Conservation (phyloP, 2,113 vertebrate genomes). For the Corythornis madagascariensis region DNA sequence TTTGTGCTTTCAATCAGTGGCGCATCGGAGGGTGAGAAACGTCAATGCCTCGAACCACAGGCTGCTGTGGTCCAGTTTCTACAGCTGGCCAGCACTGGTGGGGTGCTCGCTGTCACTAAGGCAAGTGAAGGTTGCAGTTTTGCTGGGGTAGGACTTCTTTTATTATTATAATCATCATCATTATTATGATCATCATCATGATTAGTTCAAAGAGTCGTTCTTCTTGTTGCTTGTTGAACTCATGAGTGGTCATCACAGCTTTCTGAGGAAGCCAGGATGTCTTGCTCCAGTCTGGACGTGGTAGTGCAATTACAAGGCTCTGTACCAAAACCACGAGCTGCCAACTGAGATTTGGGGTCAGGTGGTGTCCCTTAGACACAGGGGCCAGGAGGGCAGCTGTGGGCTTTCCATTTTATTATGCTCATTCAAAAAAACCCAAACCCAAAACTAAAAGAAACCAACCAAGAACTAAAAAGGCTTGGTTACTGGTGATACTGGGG, state of each 20-base stretch:
- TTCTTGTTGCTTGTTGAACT: background rate
- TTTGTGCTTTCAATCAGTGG: slow-evolving; percentile 66
- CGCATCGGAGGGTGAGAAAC: background rate
- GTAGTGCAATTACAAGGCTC: slow-evolving; percentile 34
- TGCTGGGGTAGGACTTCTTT: slow-evolving; percentile 19
- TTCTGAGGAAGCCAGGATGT: background rate
- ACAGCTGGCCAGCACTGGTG: background rate
- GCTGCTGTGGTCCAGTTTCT: slow-evolving; percentile 37
- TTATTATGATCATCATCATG: background rate
- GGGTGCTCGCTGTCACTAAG: background rate
- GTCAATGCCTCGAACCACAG: slow-evolving; percentile 31
- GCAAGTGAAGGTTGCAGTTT: slow-evolving; percentile 49
- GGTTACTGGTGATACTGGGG: background rate
- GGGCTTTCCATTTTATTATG: fast-evolving
- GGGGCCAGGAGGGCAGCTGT: background rate
- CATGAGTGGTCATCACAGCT: slow-evolving; percentile 31
- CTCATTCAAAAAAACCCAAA: background rate
- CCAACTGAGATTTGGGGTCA: background rate
- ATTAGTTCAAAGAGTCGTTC: background rate
- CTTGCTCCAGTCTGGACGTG: background rate
- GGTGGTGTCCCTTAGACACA: background rate
- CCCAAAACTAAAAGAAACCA: too few species aligned
- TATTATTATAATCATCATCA: background rate
- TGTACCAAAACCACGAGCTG: background rate
- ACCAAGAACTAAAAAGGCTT: background rate